These are phyloP conservation scores for Apostichopus leukothele DNA, from an alignment of 53 echinoderm and acorn worm genomes.

Conservation along the genomic window DNA sequence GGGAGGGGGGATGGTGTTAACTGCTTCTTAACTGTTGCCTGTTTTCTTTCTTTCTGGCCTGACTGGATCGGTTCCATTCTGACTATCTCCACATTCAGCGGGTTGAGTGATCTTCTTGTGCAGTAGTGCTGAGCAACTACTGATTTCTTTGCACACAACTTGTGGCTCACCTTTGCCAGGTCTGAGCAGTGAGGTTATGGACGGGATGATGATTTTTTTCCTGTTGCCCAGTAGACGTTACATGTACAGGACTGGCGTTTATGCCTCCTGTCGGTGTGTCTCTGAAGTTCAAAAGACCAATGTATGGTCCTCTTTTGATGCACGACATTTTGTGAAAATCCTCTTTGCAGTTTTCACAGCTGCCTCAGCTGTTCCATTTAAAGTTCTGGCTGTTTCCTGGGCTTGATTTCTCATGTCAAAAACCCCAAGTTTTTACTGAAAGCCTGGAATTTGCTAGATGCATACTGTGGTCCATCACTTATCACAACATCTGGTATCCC, in stretches of 20 bases:
- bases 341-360: conserved; percentile 65
- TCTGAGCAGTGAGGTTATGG: background rate
- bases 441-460: background rate
- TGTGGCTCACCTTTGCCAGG: background rate
- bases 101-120: background rate
- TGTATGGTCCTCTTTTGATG: conserved; percentile 22
- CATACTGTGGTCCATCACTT: conserved; percentile 50
- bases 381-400: conserved; percentile 50
- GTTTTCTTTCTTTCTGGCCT: conserved; percentile 49
- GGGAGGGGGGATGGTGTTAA: background rate
- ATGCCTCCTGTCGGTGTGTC: conserved; percentile 54
- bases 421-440: conserved; percentile 44
- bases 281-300: conserved; percentile 41
- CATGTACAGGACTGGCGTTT: conserved; percentile 48
- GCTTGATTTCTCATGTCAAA: conserved; percentile 44
- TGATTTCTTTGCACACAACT: background rate
- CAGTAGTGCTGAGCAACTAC: background rate
- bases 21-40: conserved; percentile 26
- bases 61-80: conserved; percentile 58
- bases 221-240: conserved; percentile 55
- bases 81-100: conserved; percentile 58
- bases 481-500: conserved; percentile 44
- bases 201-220: conserved; percentile 12
- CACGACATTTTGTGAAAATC: conserved; percentile 49
- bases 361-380: conserved; percentile 56